Base-by-base conservation (phyloP, 2,888 invertebrate species). In the Diabrotica balteata region DNA sequence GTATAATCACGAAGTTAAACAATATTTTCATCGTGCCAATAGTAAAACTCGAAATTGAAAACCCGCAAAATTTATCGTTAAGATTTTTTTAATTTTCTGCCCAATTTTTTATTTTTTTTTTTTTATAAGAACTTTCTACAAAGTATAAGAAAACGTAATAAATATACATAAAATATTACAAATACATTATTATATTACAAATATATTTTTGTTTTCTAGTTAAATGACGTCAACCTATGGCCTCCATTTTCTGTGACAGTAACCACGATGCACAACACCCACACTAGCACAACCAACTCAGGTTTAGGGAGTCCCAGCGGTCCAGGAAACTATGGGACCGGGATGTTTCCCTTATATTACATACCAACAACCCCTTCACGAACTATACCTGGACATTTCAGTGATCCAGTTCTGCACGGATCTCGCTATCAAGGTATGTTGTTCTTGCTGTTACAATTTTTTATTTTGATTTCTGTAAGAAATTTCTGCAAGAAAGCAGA, bases 311-410 rank as follows among this genome's bases (percentile, higher is more conserved):
- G n/a, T 8, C 73, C 78, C n/a, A 79, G 73, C 2, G 66, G 11
- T 8, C 73, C 78, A n/a, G 80, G 81, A 47, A 82, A 80, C 77
- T 85, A 77, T 61, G 80, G 84, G 50, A 80, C 84, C 8, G 83
- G 84, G 43, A 80, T 87, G 72, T 85, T 87, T 61, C 87, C 89
- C 5, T 81, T 90, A 45, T 90, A 88, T 77, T 90, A 89, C 72
- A 83, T 90, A 53, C 88, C 90, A 17, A 75, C 85, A 7, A 82
- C 84, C 44, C 73, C 80, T 77, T 73, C 77, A 78, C 61, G 65
- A 44, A 57, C 69, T 4, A 59, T 68, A n/a, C 54, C 72, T 45
- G 68, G 65, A 64, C 64, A 71, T 61, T 68, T 59, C 57, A 65
- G 17, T 43, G 67, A 74, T 68, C 53, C 71, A 10, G 43, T 47